phyloP scores from a whole-genome alignment of 2,888 invertebrate genomes.

The Parasteatoda lunata region DNA sequence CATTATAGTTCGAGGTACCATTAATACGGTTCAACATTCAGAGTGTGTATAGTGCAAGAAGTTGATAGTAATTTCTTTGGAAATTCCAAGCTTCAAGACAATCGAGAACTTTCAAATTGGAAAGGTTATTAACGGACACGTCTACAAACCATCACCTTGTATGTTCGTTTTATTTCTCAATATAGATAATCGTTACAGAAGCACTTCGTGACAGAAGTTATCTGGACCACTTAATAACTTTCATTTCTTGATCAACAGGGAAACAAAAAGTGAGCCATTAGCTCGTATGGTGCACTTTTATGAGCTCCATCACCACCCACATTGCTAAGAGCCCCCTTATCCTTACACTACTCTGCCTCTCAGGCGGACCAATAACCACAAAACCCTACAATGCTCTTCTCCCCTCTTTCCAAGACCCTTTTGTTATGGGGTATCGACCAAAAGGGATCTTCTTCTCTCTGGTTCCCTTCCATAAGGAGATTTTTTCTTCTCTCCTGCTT shows the following conservation, averaged over 20 bases:
- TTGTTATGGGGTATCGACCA: slow-evolving; percentile 58
- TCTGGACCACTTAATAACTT: background rate
- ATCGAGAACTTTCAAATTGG: too few relatives aligned
- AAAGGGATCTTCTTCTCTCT: slow-evolving; percentile 35
- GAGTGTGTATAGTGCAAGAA: too few relatives aligned
- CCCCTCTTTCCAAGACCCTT: slow-evolving; percentile 11
- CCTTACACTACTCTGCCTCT: slow-evolving; percentile 40
- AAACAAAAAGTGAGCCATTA: slow-evolving; percentile 31
- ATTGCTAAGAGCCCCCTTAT: slow-evolving; percentile 8
- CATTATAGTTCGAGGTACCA: too few relatives aligned
- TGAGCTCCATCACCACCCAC: slow-evolving; percentile 19
- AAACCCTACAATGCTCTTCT: slow-evolving; percentile 19
- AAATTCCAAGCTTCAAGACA: too few relatives aligned
- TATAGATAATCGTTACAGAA: background rate
- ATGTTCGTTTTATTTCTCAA: background rate
- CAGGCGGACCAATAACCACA: slow-evolving; percentile 40
- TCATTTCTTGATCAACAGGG: background rate
- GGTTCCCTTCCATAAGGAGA: slow-evolving; percentile 27
- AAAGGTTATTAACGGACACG: too few relatives aligned
- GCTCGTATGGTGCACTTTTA: slow-evolving; percentile 28
- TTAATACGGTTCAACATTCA: too few relatives aligned
- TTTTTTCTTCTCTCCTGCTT: background rate
- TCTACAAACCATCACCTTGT: background rate
- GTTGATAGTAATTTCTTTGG: too few relatives aligned
- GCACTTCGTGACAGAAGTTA: background rate